These are phyloP conservation scores for Numenius arquata DNA, from an alignment of 2,113 vertebrate genomes.

Conservation along the genomic window DNA sequence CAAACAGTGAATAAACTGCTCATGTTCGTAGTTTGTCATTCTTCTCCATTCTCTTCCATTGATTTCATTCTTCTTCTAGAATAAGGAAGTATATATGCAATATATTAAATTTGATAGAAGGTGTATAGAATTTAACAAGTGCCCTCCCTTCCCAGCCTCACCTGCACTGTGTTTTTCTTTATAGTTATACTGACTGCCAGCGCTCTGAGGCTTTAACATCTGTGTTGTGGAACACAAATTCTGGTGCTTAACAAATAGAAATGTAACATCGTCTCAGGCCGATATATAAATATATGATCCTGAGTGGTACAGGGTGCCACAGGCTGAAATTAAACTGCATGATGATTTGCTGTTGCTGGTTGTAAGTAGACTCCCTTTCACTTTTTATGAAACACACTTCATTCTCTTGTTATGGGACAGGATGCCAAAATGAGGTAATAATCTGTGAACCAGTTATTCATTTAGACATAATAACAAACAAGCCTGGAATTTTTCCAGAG, in stretches of 20 bases:
- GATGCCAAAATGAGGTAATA: neutral
- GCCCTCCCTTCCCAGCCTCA: neutral
- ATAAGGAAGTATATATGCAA: neutral
- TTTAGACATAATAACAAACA: neutral
- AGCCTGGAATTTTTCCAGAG: neutral
- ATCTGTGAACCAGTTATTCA: neutral
- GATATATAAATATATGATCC: neutral
- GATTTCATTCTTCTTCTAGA: neutral
- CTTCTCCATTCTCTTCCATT: neutral
- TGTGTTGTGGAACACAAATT: neutral
- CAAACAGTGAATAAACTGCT: neutral
- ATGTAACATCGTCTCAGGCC: neutral
- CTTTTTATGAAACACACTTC: neutral
- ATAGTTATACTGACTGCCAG: neutral
- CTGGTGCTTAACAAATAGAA: neutral
- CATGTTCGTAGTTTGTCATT: neutral
- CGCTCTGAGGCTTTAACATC: neutral
- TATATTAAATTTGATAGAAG: neutral
- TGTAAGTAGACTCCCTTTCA: neutral
- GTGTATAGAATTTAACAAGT: neutral
- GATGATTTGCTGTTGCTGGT: neutral
- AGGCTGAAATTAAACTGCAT: neutral
- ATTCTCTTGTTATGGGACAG: neutral
- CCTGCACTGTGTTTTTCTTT: neutral
- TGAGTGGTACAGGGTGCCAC: neutral